phyloP scores from a whole-genome alignment of 92 coral and sea anemone species.

The Palythoa grandis region DNA sequence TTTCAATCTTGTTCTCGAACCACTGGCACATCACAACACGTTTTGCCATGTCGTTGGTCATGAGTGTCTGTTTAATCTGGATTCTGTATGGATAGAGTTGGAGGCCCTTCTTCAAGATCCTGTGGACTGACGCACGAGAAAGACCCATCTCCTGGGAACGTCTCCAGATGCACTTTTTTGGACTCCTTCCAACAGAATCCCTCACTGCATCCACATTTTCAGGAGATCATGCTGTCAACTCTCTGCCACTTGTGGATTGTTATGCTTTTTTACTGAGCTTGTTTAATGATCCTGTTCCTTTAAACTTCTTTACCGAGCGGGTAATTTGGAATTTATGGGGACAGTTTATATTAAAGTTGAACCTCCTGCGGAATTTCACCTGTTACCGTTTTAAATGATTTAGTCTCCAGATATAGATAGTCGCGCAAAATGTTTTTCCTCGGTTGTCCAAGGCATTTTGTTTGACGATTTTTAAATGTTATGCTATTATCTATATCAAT shows the following conservation, averaged over 20 bases:
- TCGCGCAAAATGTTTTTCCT: neutral
- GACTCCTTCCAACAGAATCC: neutral
- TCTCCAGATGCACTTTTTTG: neutral
- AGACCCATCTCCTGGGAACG: neutral
- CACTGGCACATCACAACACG: neutral
- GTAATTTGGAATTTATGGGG: neutral
- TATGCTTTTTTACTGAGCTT: neutral
- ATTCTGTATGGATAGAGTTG: no score
- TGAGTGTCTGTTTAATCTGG: neutral
- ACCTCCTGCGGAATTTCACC: neutral
- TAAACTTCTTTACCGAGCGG: neutral
- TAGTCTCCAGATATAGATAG: neutral
- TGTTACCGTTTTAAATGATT: neutral
- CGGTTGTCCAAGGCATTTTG: neutral
- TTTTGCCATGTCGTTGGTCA: neutral
- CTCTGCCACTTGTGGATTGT: neutral
- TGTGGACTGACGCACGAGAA: neutral
- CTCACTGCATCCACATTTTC: neutral
- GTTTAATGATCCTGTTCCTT: no score
- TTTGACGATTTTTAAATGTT: neutral
- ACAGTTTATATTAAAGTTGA: neutral
- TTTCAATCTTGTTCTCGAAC: neutral
- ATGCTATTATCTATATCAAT: no score
- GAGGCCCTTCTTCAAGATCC: neutral
- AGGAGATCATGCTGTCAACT: neutral